Evolutionary conservation across 1,140 invertebrate species (phyloP).

Genomic region (Leptinotarsa texana): DNA sequence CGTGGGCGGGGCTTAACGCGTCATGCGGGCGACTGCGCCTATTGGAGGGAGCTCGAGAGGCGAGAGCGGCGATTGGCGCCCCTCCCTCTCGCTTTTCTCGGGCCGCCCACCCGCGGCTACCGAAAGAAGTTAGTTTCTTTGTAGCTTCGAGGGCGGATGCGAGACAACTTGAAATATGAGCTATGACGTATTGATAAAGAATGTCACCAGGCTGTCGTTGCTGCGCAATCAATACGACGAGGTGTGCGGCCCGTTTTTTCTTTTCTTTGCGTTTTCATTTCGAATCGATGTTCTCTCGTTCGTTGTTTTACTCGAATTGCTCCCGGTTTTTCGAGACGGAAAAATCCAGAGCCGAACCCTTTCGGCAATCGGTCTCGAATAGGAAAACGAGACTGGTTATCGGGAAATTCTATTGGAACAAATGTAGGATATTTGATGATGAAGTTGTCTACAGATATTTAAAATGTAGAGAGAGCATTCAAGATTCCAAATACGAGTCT

Average conservation of each 20-base stretch:
- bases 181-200: conserved; percentile 64
- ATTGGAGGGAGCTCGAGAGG: conserved; percentile 50
- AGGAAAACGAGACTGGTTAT: not conserved
- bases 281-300: conserved; percentile 27
- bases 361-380: too few relatives aligned
- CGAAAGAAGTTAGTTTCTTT: conserved; percentile 56
- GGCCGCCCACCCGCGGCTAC: conserved; percentile 48
- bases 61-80: conserved; percentile 54
- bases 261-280: conserved; percentile 38
- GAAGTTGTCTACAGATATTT: too few relatives aligned
- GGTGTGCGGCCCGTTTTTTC: conserved; percentile 44
- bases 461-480: too few relatives aligned
- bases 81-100: conserved; percentile 38
- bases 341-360: not conserved
- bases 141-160: conserved; percentile 56
- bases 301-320: conserved; percentile 44
- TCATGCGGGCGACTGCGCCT: conserved; percentile 32
- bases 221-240: conserved; percentile 55
- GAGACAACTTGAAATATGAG: conserved; percentile 57
- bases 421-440: not conserved
- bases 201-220: conserved; percentile 63
- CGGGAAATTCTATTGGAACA: not conserved
- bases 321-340: conserved; percentile 20
- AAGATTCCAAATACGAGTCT: too few relatives aligned
- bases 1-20: conserved; percentile 44